Conservation (phyloP, 1,140 invertebrate genomes). For the Diachasma alloeum region DNA sequence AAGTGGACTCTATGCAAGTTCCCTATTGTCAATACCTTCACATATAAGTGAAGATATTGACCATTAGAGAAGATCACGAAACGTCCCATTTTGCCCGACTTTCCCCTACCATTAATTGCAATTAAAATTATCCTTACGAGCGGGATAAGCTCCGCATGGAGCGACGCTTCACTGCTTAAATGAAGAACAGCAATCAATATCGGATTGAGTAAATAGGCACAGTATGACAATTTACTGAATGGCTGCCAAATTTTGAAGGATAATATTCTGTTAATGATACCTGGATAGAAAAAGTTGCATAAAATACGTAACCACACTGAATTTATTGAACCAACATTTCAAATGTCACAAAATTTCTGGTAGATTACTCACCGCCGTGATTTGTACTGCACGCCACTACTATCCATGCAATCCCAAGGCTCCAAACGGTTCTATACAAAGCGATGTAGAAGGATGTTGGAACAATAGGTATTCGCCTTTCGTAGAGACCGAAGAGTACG, state of each 20-base stretch:
- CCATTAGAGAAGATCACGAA: no score
- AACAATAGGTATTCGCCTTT: not conserved
- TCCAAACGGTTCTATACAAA: not conserved
- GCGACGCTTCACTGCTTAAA: slow-evolving; percentile 54
- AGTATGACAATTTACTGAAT: slow-evolving; percentile 63
- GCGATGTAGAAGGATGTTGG: not conserved
- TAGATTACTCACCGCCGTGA: not conserved
- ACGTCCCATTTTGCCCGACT: no score
- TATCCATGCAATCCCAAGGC: not conserved
- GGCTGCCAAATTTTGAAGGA: slow-evolving; percentile 61
- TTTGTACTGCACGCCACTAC: not conserved
- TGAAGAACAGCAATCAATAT: slow-evolving; percentile 19
- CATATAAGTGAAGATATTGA: no score
- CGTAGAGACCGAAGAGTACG: not conserved
- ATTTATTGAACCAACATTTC: not conserved
- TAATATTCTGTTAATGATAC: slow-evolving; percentile 59
- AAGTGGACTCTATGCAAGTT: no score
- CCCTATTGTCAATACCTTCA: no score
- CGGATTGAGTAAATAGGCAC: slow-evolving; percentile 48
- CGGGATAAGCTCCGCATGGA: not conserved
- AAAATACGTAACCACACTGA: not conserved
- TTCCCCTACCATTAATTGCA: no score
- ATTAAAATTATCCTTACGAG: not conserved
- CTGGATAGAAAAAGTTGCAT: slow-evolving; percentile 41
- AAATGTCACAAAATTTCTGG: not conserved